Evolutionary conservation across 2,113 vertebrate genomes (phyloP), one percentile per base, ranked within the genome.

Genomic region (Notechis scutatus): DNA sequence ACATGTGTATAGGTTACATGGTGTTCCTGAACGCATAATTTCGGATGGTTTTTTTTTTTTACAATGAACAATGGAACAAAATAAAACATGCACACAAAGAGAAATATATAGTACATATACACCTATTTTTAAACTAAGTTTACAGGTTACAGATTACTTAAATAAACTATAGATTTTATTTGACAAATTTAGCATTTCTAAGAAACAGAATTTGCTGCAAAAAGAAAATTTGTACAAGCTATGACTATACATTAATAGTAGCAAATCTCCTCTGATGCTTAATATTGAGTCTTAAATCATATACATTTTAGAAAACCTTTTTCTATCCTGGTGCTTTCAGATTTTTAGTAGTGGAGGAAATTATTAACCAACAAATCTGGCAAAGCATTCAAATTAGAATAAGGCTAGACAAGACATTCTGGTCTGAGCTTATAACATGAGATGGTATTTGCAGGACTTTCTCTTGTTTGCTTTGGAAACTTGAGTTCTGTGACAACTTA

Each of bases 401-500:
- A 26, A 69, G n/a, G 21, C n/a, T 52, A 1, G 24, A 39, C 6
- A 47, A 50, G 4, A 42, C 7, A 42, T 42, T 81, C 74, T 81
- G 34, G 18, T 5, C 23, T 45, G 23, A 21, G 57, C 29, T 2
- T 85, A 85, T 61, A 29, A 12, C 45, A 24, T 81, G 5, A 55
- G 15, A 14, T 52, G 34, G 1, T 5, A 5, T 93, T 52, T 54
- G 29, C 56, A 29, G 90, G n/a, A 7, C 5, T 29, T 15, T 57
- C 55, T 21, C 10, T 74, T 54, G 45, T 91, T 59, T 14, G 88
- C 21, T 95, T 92, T 91, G 47, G 45, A 11, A 20, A 4, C 5
- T 8, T 90, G 57, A 94, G 42, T 87, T 87, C 52, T 93, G 90
- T 87, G 90, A 92, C 94, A n/a, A 98, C 98, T 98, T 97, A 99